Evolutionary conservation across 2,888 invertebrate genomes (phyloP).

Genomic region (Myopa tessellatipennis): DNA sequence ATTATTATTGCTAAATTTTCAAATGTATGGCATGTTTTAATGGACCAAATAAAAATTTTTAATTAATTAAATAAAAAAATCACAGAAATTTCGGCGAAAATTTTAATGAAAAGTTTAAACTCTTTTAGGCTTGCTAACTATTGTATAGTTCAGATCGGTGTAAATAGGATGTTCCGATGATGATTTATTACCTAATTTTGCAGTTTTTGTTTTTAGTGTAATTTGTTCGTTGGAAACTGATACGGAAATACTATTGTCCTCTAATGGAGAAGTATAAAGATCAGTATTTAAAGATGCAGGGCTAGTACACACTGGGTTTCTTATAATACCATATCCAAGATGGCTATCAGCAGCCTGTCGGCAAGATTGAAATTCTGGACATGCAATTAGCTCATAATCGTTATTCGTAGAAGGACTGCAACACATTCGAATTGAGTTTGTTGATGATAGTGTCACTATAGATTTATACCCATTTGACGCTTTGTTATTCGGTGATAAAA

Average conservation of each 20-base stretch:
- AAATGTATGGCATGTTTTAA: background rate
- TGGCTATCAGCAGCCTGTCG: slow-evolving; percentile 84
- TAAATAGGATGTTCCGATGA: slow-evolving; percentile 77
- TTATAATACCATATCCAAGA: slow-evolving; percentile 81
- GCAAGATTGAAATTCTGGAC: slow-evolving; percentile 74
- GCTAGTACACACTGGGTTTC: slow-evolving; percentile 71
- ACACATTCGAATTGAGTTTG: slow-evolving; percentile 63
- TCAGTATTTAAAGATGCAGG: slow-evolving; percentile 50
- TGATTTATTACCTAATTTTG: slow-evolving; percentile 51
- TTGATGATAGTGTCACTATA: slow-evolving; percentile 74
- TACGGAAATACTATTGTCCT: slow-evolving; percentile 48
- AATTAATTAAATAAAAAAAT: slow-evolving; percentile 51
- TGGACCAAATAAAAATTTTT: slow-evolving; percentile 39
- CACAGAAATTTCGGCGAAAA: slow-evolving; percentile 47
- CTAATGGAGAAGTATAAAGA: slow-evolving; percentile 57
- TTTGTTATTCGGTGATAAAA: slow-evolving; percentile 81
- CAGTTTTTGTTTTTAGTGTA: background rate
- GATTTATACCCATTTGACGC: slow-evolving; percentile 79
- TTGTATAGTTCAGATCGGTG: slow-evolving; percentile 83
- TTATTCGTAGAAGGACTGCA: slow-evolving; percentile 71
- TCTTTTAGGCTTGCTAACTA: slow-evolving; percentile 86
- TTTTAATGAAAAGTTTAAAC: slow-evolving; percentile 70
- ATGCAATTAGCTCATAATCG: slow-evolving; percentile 82
- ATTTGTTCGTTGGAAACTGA: slow-evolving; percentile 29
- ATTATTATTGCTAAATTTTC: background rate